phyloP scores from a whole-genome alignment of 2,888 invertebrate genomes.

The Dryocosmus kuriphilus region DNA sequence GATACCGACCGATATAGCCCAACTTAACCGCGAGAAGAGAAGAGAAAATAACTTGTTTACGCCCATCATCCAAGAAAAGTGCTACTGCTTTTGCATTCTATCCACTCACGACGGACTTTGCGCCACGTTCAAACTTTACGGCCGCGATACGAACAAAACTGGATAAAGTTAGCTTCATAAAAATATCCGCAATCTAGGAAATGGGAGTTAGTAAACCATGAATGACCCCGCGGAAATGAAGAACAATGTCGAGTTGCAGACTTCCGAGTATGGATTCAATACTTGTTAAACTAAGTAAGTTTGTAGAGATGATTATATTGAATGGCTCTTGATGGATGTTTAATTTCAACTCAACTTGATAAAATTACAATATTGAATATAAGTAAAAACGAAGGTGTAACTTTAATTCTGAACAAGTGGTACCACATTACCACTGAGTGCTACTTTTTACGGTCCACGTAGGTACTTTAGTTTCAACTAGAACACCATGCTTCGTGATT shows the following conservation, averaged over 20 bases:
- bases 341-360: background rate
- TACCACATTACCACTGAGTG: background rate
- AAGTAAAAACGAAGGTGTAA: background rate
- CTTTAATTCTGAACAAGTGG: background rate
- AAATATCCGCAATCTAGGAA: conserved; percentile 16
- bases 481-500: conserved; percentile 62
- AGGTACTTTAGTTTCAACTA: conserved; percentile 34
- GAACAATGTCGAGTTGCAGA: background rate
- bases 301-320: background rate
- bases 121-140: conserved; percentile 34
- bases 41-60: conserved; percentile 52
- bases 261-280: background rate
- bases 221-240: background rate
- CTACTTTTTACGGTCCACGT: conserved; percentile 10
- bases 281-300: background rate
- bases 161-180: conserved; percentile 26
- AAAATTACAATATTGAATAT: background rate
- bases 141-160: conserved; percentile 11
- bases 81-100: conserved; percentile 36
- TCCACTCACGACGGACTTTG: conserved; percentile 9
- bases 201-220: background rate
- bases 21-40: conserved; percentile 44
- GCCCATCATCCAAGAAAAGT: conserved; percentile 27
- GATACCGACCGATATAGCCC: conserved; percentile 53
- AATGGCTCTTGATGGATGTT: background rate